Evolutionary conservation across 2,797 vertebrate genomes (phyloP).

Genomic region (Vireo griseus): DNA sequence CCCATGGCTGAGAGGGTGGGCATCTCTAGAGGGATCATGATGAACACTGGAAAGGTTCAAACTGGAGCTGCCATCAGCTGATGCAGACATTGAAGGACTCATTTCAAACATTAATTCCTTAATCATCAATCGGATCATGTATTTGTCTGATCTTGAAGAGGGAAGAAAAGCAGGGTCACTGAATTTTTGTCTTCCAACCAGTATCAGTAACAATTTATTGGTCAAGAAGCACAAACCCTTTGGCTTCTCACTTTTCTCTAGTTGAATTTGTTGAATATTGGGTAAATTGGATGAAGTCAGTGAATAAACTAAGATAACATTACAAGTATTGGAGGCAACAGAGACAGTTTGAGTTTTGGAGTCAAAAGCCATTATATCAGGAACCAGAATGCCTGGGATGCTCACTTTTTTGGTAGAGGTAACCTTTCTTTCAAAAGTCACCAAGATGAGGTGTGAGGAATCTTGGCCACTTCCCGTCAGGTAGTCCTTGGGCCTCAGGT

Average conservation of each 20-base stretch:
- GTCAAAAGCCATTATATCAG: slow-evolving; percentile 90
- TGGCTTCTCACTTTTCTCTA: slow-evolving; percentile 86
- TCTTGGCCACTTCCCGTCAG: slow-evolving; percentile 86
- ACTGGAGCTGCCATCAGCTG: slow-evolving; percentile 3
- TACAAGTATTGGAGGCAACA: slow-evolving; percentile 90
- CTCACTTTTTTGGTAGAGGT: slow-evolving; percentile 87
- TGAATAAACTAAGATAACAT: slow-evolving; percentile 87
- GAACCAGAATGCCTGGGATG: slow-evolving; percentile 90
- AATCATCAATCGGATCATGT: slow-evolving; percentile 79
- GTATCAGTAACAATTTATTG: slow-evolving; percentile 84
- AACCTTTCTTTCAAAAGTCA: slow-evolving; percentile 87
- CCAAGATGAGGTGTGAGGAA: slow-evolving; percentile 89
- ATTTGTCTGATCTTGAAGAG: slow-evolving; percentile 88
- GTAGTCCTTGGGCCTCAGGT: slow-evolving; percentile 81
- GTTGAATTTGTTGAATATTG: slow-evolving; percentile 87
- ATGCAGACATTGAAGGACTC: slow-evolving; percentile 17
- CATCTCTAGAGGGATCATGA: slow-evolving; percentile 71
- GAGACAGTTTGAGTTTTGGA: slow-evolving; percentile 81
- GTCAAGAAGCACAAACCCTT: slow-evolving; percentile 92
- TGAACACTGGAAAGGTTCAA: slow-evolving; percentile 23
- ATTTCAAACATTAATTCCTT: slow-evolving; percentile 79
- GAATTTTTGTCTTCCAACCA: slow-evolving; percentile 88
- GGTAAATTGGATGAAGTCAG: slow-evolving; percentile 81
- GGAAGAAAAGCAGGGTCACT: slow-evolving; percentile 86
- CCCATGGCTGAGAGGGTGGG: slow-evolving; percentile 67